Conservation (phyloP, 2,797 vertebrate species). For the Crypturellus tataupa region DNA sequence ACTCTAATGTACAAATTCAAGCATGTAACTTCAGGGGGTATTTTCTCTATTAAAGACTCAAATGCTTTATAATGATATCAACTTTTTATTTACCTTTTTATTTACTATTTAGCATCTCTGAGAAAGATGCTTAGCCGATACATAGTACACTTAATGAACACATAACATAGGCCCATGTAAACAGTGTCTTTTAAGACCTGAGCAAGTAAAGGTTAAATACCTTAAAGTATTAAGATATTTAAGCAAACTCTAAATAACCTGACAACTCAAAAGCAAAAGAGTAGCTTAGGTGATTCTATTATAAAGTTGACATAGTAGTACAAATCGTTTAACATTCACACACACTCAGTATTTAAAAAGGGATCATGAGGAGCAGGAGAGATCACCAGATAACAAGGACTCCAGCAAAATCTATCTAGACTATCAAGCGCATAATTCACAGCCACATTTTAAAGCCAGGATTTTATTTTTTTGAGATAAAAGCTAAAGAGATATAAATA, state of each 20-base stretch:
- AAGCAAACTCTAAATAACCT: not conserved
- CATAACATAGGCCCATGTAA: not conserved
- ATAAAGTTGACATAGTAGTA: too few relatives aligned
- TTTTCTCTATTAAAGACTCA: not conserved
- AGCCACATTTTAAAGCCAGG: not conserved
- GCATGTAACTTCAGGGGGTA: not conserved
- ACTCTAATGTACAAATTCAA: not conserved
- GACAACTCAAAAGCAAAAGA: not conserved
- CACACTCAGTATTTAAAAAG: not conserved
- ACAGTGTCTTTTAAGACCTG: not conserved
- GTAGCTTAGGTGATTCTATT: not conserved
- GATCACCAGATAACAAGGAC: not conserved
- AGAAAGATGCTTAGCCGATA: not conserved
- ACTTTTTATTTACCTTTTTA: not conserved
- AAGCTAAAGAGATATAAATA: not conserved
- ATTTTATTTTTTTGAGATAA: not conserved
- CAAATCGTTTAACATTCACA: not conserved
- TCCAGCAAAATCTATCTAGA: not conserved
- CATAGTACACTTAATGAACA: not conserved
- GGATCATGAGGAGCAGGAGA: not conserved
- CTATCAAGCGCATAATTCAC: too few relatives aligned
- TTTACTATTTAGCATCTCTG: not conserved
- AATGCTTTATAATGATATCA: not conserved
- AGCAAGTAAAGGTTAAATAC: not conserved
- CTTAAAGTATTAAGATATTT: too few relatives aligned